phyloP scores from a whole-genome alignment of 1,140 invertebrate genomes.

The Maniola jurtina region DNA sequence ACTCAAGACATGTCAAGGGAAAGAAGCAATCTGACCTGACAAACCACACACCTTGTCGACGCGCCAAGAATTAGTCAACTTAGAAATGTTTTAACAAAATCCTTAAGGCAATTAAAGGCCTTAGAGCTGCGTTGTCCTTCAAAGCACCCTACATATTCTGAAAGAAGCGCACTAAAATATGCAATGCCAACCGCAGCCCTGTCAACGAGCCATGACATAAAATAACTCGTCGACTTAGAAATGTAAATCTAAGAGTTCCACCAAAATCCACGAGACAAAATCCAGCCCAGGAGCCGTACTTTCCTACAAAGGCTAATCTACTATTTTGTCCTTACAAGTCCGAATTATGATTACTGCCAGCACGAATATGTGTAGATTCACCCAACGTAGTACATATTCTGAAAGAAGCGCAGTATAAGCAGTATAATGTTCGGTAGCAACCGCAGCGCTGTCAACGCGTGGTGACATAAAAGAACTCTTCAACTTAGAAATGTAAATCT shows the following conservation, averaged over 20 bases:
- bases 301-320: no score
- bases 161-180: slow-evolving; percentile 9
- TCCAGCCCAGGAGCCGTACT: no score
- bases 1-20: no score
- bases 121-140: no score
- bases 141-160: no score
- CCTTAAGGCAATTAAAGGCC: no score
- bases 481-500: slow-evolving; percentile 30
- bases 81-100: no score
- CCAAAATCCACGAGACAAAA: slow-evolving; percentile 14
- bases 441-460: slow-evolving; percentile 28
- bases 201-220: slow-evolving; percentile 32
- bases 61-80: no score
- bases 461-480: slow-evolving; percentile 34
- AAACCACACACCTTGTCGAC: no score
- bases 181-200: slow-evolving; percentile 27
- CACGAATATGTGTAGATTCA: not conserved
- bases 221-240: slow-evolving; percentile 32
- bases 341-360: no score
- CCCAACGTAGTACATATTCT: not conserved
- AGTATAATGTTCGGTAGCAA: slow-evolving; percentile 25
- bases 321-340: no score
- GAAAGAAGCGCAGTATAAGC: slow-evolving; percentile 31
- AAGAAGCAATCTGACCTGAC: no score
- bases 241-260: slow-evolving; percentile 19